Evolutionary conservation across 2,797 vertebrate genomes (phyloP).

Genomic region (Erpetoichthys calabaricus): DNA sequence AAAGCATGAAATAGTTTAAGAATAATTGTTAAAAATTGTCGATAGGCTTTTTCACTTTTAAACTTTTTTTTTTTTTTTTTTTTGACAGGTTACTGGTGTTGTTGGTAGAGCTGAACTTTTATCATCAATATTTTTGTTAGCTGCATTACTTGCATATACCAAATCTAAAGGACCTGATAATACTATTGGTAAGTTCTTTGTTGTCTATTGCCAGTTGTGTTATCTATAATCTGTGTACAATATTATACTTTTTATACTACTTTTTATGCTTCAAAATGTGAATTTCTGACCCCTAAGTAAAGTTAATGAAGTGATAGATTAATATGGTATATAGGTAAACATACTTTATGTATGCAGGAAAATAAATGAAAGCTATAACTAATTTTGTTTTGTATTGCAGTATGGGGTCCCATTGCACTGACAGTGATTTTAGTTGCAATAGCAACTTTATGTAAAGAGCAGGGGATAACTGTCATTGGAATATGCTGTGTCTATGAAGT

Average conservation of each 20-base stretch:
- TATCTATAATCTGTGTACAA: no score
- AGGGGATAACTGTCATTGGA: constrained; percentile 94
- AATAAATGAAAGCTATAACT: no score
- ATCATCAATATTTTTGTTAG: constrained; percentile 92
- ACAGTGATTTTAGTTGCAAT: constrained; percentile 82
- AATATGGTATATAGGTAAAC: no score
- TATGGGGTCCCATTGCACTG: constrained; percentile 79
- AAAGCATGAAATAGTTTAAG: no score
- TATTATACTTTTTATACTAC: no score
- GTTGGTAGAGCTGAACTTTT: constrained; percentile 94
- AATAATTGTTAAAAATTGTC: no score
- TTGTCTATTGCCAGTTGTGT: no score
- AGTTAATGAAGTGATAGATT: no score
- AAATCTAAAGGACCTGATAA: constrained; percentile 80
- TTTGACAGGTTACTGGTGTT: constrained; percentile 80
- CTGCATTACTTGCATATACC: constrained; percentile 88
- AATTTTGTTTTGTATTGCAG: constrained; percentile 37
- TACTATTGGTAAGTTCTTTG: constrained; percentile 66
- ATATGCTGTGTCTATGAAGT: constrained; percentile 96
- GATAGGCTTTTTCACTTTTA: no score
- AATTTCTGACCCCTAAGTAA: no score
- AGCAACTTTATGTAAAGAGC: constrained; percentile 92
- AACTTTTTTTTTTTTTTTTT: constrained; percentile 10
- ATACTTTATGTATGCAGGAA: no score
- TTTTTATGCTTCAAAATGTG: no score